These are phyloP conservation scores for Anthophora plumipes DNA, from an alignment of 2,888 invertebrate species.

Conservation along the genomic window DNA sequence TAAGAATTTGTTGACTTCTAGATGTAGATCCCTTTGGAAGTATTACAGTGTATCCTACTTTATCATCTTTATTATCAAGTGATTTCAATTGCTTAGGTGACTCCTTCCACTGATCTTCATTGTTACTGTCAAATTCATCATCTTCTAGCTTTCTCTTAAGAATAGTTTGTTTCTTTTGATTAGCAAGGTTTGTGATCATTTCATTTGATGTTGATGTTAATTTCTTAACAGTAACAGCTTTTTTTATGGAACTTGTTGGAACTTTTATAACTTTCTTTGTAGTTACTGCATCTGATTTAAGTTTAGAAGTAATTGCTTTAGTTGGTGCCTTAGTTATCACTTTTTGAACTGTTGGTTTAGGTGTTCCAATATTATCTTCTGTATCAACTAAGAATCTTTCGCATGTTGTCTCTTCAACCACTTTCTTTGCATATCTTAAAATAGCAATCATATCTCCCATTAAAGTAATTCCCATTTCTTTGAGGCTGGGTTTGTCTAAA, in stretches of 20 bases:
- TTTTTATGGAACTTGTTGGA: slow-evolving; percentile 50
- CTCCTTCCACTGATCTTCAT: slow-evolving; percentile 68
- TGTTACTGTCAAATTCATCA: slow-evolving; percentile 60
- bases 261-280: slow-evolving; percentile 66
- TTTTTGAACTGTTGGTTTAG: slow-evolving; percentile 74
- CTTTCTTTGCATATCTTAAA: slow-evolving; percentile 87
- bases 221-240: slow-evolving; percentile 60
- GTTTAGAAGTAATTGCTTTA: slow-evolving; percentile 66
- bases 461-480: slow-evolving; percentile 93
- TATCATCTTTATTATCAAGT: slow-evolving; percentile 76
- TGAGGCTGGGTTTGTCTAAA: slow-evolving; percentile 93
- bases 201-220: slow-evolving; percentile 45
- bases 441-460: slow-evolving; percentile 89
- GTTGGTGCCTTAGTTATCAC: slow-evolving; percentile 67
- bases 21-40: slow-evolving; percentile 85
- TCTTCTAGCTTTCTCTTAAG: slow-evolving; percentile 76
- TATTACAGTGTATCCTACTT: slow-evolving; percentile 84
- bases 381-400: slow-evolving; percentile 82
- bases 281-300: slow-evolving; percentile 66
- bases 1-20: slow-evolving; percentile 83
- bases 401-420: slow-evolving; percentile 85
- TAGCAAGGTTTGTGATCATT: slow-evolving; percentile 46
- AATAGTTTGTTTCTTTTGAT: slow-evolving; percentile 58
- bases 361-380: slow-evolving; percentile 68
- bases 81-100: slow-evolving; percentile 57